Evolutionary conservation across 2,113 vertebrate genomes (phyloP).

Genomic region (Zosterops hypoxanthus): DNA sequence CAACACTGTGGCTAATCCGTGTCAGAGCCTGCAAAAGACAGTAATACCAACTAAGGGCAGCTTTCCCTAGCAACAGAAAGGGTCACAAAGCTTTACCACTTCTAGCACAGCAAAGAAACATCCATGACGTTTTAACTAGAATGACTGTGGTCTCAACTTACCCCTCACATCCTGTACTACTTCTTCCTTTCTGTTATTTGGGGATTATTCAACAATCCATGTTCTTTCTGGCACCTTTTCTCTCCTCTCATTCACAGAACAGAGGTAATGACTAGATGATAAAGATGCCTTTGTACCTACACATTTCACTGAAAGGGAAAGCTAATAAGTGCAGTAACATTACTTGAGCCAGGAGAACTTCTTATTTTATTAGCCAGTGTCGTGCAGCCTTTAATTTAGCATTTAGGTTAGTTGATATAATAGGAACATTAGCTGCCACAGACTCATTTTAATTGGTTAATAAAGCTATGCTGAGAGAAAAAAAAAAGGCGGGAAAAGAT

Average conservation of each 20-base stretch:
- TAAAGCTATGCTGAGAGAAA: not conserved
- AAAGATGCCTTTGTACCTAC: not conserved
- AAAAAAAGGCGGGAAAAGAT: not conserved
- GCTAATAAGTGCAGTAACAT: not conserved
- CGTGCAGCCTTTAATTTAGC: not conserved
- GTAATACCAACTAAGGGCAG: not conserved
- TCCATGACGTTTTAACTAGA: not conserved
- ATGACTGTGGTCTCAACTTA: not conserved
- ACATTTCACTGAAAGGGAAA: not conserved
- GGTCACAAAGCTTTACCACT: not conserved
- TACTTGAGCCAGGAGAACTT: not conserved
- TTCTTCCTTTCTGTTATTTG: not conserved
- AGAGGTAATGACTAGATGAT: not conserved
- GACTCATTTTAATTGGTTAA: not conserved
- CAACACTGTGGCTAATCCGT: not conserved
- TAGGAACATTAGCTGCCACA: not conserved
- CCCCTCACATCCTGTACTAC: not conserved
- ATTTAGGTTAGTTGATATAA: not conserved
- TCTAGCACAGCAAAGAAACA: not conserved
- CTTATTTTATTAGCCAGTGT: not conserved
- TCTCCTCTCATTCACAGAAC: not conserved
- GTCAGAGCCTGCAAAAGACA: not conserved
- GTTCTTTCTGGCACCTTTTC: not conserved
- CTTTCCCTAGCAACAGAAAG: not conserved
- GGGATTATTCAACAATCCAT: not conserved